Conservation (phyloP, 2,797 vertebrate genomes). For the Cuculus canorus region DNA sequence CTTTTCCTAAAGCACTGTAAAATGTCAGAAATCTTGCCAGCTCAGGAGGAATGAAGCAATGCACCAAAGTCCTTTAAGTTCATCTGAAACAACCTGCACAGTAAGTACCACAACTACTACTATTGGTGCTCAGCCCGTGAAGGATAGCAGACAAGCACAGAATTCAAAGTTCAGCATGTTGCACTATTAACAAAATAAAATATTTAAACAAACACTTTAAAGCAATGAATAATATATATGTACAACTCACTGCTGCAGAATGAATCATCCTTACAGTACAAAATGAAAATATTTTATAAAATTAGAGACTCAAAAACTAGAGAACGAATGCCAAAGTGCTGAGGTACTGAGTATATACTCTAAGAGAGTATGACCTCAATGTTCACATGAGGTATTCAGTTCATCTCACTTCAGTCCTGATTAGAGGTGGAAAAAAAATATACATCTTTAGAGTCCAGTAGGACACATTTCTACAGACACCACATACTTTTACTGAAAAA, state of each 20-base stretch:
- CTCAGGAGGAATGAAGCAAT: background rate
- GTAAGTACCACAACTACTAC: background rate
- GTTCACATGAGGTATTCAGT: background rate
- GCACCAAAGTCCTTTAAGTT: conserved; percentile 9
- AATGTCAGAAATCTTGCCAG: background rate
- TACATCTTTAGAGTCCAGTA: background rate
- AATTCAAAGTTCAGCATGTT: conserved; percentile 56
- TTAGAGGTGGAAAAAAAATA: fast-evolving
- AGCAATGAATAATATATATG: conserved; percentile 76
- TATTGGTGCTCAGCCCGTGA: conserved; percentile 22
- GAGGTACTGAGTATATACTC: background rate
- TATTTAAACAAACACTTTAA: conserved; percentile 68
- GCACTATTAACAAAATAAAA: conserved; percentile 68
- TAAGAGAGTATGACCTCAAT: background rate
- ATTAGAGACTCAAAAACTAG: background rate
- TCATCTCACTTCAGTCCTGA: background rate
- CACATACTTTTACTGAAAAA: background rate
- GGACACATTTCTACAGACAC: background rate
- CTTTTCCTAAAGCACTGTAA: background rate
- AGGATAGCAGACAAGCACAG: background rate
- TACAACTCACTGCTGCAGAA: conserved; percentile 52
- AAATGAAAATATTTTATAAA: conserved; percentile 43
- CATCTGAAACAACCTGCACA: conserved; percentile 34
- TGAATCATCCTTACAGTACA: conserved; percentile 52
- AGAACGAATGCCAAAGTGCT: background rate